Conservation (phyloP, 2,888 invertebrate genomes). For the Rhingia rostrata region DNA sequence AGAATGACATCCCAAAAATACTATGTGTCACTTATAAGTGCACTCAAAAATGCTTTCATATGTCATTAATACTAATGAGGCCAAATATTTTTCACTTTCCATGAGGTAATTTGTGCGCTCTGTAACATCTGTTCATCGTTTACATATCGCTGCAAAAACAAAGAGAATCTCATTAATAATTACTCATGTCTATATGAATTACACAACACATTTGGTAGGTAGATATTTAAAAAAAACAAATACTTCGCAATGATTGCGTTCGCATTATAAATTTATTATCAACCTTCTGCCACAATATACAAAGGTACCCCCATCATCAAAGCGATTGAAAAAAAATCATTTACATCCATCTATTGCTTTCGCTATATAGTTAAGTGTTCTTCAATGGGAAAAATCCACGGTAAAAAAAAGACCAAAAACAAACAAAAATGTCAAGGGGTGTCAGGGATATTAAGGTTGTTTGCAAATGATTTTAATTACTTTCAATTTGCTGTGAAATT, state of each 20-base stretch:
- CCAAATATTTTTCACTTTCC: background rate
- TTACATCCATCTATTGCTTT: background rate
- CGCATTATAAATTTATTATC: background rate
- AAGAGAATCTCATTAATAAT: background rate
- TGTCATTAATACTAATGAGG: background rate
- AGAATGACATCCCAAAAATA: too few species aligned
- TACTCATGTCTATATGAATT: background rate
- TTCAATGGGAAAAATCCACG: background rate
- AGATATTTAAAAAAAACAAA: background rate
- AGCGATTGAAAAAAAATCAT: background rate
- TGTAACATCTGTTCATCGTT: background rate
- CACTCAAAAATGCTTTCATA: background rate
- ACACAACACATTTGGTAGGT: background rate
- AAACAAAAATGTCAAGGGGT: conserved; percentile 11
- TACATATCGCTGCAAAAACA: background rate
- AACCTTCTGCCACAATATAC: background rate
- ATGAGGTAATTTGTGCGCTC: too few species aligned
- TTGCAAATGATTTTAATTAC: conserved; percentile 25
- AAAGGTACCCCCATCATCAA: background rate
- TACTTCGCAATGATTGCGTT: background rate
- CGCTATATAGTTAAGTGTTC: background rate
- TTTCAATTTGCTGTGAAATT: conserved; percentile 26
- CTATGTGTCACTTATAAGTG: too few species aligned
- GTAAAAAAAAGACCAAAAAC: background rate
- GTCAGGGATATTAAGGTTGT: conserved; percentile 8